A percentile compares a stretch with the other conserved stretches of the same genome.
phyloP scores from a whole-genome alignment of 2,797 vertebrate species.

The Enteromius afrohamiltoni region DNA sequence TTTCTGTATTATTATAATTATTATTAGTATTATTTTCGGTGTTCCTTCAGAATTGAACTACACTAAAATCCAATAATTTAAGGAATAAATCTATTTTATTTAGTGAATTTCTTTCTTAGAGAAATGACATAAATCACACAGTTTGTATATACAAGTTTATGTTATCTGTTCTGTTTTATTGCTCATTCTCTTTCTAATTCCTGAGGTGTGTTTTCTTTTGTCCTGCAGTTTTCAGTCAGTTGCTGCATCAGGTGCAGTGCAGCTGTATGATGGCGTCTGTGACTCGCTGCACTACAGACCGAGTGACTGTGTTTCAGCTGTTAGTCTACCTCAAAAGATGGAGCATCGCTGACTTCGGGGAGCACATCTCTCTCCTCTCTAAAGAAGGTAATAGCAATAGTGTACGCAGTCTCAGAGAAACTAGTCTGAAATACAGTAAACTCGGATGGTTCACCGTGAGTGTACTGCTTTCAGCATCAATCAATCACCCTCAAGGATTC shows the following conservation, averaged over 20 bases:
- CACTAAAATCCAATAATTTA: neutral
- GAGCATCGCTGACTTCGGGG: conserved; percentile 82
- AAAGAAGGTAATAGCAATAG: conserved; percentile 84
- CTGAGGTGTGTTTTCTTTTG: neutral
- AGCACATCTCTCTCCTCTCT: conserved; percentile 84
- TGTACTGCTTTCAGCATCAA: neutral
- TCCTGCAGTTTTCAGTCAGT: conserved; percentile 79
- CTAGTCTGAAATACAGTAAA: conserved; percentile 8
- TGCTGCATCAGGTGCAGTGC: conserved; percentile 85
- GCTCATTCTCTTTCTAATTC: neutral
- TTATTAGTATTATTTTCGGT: neutral
- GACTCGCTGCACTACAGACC: conserved; percentile 65
- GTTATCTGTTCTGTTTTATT: neutral
- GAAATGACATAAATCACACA: neutral
- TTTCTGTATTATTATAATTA: neutral
- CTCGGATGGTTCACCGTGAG: neutral
- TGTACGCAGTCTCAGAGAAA: neutral
- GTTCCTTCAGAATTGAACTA: neutral
- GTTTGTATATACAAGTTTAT: neutral
- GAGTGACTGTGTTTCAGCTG: conserved; percentile 89
- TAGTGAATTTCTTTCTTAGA: neutral
- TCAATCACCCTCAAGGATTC: conserved; percentile 6
- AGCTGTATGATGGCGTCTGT: conserved; percentile 73
- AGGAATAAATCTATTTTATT: neutral
- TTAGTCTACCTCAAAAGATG: conserved; percentile 84